phyloP scores from a whole-genome alignment of 2,888 invertebrate species.

The Drosophila anomalata region DNA sequence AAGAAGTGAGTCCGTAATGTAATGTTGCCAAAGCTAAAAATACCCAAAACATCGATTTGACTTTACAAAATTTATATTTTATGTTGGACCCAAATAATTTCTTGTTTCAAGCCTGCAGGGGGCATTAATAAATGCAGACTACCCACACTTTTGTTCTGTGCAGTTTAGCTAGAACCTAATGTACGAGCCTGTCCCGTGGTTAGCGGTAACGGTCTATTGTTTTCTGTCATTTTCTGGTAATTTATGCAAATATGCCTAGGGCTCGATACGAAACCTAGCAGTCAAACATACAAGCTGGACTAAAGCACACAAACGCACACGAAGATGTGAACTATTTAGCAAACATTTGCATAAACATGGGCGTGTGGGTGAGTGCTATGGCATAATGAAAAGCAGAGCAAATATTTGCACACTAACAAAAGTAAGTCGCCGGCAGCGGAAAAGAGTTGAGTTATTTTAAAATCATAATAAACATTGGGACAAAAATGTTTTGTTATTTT shows the following conservation, averaged over 20 bases:
- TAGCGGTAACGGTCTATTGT: conserved; percentile 25
- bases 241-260: conserved; percentile 43
- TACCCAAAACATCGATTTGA: not conserved
- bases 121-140: not conserved
- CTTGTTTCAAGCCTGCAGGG: not conserved
- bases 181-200: conserved; percentile 12
- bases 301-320: conserved; percentile 9
- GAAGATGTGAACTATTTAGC: conserved; percentile 46
- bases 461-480: conserved; percentile 30
- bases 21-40: not conserved
- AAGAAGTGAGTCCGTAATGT: not conserved
- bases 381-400: conserved; percentile 50
- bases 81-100: not conserved
- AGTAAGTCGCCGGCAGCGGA: conserved; percentile 3
- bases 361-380: conserved; percentile 35
- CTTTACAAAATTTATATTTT: not conserved
- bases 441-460: conserved; percentile 22
- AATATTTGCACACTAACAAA: conserved; percentile 36
- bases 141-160: not conserved
- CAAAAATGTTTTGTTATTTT: conserved; percentile 30
- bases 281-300: conserved; percentile 3
- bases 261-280: conserved; percentile 28
- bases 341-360: conserved; percentile 46
- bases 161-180: conserved; percentile 1
- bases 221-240: conserved; percentile 35